Conservation (phyloP, 2,888 invertebrate genomes). For the Limulus polyphemus region DNA sequence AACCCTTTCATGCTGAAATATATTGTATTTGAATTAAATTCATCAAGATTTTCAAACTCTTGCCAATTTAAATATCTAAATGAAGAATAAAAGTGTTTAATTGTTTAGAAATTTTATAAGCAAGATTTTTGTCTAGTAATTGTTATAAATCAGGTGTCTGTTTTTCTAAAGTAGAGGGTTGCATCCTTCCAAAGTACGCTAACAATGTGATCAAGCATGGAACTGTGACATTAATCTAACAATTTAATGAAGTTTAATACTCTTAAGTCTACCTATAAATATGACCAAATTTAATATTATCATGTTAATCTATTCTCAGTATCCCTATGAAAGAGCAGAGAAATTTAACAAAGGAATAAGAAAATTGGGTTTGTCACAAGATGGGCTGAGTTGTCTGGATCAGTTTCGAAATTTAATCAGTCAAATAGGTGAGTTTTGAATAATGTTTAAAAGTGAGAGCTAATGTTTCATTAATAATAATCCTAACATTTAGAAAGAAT, state of each 20-base stretch:
- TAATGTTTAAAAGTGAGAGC: not conserved
- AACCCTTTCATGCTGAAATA: not conserved
- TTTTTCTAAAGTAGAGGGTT: not conserved
- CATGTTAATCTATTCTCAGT: conserved; percentile 6
- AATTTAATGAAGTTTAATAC: no score
- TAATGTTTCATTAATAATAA: no score
- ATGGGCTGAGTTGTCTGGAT: conserved; percentile 79
- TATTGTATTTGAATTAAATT: conserved; percentile 1
- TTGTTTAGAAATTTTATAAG: not conserved
- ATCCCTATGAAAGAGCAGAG: conserved; percentile 76
- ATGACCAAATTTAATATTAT: no score
- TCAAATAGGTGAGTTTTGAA: conserved; percentile 57
- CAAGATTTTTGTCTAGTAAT: not conserved
- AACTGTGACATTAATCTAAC: no score
- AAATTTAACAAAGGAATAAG: conserved; percentile 83
- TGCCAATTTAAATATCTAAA: not conserved
- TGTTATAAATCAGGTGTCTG: not conserved
- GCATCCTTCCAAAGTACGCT: no score
- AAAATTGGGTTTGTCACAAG: conserved; percentile 65
- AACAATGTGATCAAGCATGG: no score
- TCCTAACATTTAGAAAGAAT: not conserved
- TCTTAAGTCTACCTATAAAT: no score
- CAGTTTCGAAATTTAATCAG: conserved; percentile 81
- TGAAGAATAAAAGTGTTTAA: not conserved
- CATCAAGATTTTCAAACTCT: not conserved